Conservation (phyloP, 2,888 invertebrate species). For the Athetis lepigone region DNA sequence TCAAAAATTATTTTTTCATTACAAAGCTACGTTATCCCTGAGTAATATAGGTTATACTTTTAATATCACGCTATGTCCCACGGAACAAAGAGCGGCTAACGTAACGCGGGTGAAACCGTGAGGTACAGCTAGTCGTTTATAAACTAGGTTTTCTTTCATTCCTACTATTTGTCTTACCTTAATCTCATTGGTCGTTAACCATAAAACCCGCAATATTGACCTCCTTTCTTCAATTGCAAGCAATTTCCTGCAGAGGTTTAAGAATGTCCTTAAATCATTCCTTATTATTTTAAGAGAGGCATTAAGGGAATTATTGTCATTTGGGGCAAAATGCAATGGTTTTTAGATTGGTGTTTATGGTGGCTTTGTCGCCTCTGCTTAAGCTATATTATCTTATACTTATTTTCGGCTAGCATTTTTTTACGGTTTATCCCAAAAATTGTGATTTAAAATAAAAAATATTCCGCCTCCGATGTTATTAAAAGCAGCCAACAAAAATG, state of each 20-base stretch:
- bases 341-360: constrained; percentile 25
- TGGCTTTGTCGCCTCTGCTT: neutral
- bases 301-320: constrained; percentile 20
- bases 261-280: constrained; percentile 10
- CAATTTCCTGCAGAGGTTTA: neutral
- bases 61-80: too few relatives aligned
- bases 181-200: constrained; percentile 58
- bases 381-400: neutral
- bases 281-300: constrained; percentile 26
- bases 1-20: too few relatives aligned
- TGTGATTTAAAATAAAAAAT: too few relatives aligned
- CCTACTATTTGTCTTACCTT: constrained; percentile 5
- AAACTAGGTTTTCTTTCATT: constrained; percentile 10
- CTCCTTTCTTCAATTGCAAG: constrained; percentile 22
- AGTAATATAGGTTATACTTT: too few relatives aligned
- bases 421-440: too few relatives aligned
- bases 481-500: too few relatives aligned
- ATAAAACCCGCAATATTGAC: constrained; percentile 24
- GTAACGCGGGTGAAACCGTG: too few relatives aligned
- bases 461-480: too few relatives aligned
- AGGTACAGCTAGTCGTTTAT: too few relatives aligned
- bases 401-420: too few relatives aligned
- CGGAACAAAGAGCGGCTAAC: too few relatives aligned
- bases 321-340: constrained; percentile 13
- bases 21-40: too few relatives aligned